phyloP scores from a whole-genome alignment of 2,113 vertebrate species.

The Leptocoma aspasia region DNA sequence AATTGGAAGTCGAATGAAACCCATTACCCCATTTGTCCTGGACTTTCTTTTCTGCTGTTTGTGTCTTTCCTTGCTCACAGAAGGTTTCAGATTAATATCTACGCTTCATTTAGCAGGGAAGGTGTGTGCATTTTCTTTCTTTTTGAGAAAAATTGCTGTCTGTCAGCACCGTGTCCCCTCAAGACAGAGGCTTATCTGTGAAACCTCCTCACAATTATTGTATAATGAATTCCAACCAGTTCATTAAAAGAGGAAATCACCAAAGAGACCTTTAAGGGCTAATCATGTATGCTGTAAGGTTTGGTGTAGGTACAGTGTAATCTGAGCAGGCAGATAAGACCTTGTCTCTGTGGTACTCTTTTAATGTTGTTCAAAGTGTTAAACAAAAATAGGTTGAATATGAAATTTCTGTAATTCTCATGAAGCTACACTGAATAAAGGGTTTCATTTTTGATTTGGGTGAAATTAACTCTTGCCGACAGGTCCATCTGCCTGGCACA shows the following conservation, averaged over 20 bases:
- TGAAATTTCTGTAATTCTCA: neutral
- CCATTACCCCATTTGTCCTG: neutral
- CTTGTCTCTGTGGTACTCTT: constrained; percentile 20
- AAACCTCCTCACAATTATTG: constrained; percentile 45
- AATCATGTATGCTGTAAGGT: constrained; percentile 27
- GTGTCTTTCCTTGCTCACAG: neutral
- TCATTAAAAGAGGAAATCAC: constrained; percentile 65
- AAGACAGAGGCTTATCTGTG: constrained; percentile 44
- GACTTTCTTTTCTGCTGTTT: neutral
- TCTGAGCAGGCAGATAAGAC: constrained; percentile 28
- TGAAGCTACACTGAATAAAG: neutral
- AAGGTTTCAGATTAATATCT: constrained; percentile 12
- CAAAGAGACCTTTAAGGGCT: constrained; percentile 59
- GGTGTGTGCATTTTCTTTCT: neutral
- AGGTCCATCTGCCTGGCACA: neutral
- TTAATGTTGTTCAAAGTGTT: constrained; percentile 27
- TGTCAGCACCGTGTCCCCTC: neutral
- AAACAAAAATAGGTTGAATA: constrained; percentile 2
- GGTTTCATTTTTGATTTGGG: neutral
- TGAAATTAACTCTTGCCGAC: neutral
- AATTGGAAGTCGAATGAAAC: neutral
- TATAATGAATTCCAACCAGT: constrained; percentile 59
- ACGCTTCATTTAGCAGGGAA: neutral
- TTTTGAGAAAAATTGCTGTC: neutral
- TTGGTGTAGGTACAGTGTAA: neutral